Conservation (phyloP, 92 coral and sea anemone species). For the Metridium senile region DNA sequence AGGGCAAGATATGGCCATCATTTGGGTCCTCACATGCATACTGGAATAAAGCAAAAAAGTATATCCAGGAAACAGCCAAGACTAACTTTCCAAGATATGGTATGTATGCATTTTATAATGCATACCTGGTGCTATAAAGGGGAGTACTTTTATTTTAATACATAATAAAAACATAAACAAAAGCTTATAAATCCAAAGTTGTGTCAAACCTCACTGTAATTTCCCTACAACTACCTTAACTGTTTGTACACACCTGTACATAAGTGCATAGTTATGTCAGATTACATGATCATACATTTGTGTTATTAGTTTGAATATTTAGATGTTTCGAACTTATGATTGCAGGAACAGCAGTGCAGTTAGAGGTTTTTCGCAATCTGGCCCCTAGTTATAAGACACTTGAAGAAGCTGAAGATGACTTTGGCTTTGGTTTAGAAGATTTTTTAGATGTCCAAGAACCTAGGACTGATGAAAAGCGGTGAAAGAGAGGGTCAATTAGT, state of each 20-base stretch:
- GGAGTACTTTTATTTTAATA: not conserved
- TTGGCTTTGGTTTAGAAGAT: not conserved
- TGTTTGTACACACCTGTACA: not conserved
- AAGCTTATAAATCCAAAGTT: not conserved
- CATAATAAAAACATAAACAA: not conserved
- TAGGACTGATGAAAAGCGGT: constrained; percentile 46
- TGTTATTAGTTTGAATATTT: too few species aligned
- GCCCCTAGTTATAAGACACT: not conserved
- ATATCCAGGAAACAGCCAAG: not conserved
- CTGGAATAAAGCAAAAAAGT: not conserved
- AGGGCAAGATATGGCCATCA: constrained; percentile 3
- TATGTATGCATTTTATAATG: not conserved
- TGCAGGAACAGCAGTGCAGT: not conserved
- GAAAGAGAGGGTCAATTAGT: constrained; percentile 58
- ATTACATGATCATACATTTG: not conserved
- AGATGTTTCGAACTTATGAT: too few species aligned
- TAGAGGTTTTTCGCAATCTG: not conserved
- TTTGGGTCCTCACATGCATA: not conserved
- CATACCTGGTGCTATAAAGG: not conserved
- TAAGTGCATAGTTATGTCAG: not conserved
- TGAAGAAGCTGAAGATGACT: not conserved
- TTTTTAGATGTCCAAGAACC: not conserved
- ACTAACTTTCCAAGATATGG: constrained; percentile 1
- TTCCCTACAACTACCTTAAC: not conserved
- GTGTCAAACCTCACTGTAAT: not conserved